Evolutionary conservation across 2,888 invertebrate genomes (phyloP), one percentile per base, ranked within the genome.

Genomic region (Didymodactylos carnosus): DNA sequence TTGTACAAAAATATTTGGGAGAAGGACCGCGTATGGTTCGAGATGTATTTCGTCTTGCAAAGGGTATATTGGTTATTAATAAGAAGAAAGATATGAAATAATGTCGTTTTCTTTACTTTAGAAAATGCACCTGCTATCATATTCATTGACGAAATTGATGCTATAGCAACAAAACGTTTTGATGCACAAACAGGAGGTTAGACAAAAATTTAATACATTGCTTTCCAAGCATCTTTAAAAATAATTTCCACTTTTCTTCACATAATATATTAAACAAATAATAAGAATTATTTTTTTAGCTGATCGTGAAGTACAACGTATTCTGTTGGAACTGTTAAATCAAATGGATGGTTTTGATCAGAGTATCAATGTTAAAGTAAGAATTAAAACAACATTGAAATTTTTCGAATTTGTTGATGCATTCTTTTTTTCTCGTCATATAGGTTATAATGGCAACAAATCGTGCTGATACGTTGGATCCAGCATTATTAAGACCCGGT

Each of bases 281-380:
- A n/a, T n/a, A 71, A 43, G 13, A 35, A 23, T 72, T 73, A 69
- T 74, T 72, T 75, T 77, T 78, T 35, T 77, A 84, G 95, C 94
- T 72, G 95, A 97, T 86, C 88, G 95, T 79, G 95, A 98, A 84
- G 97, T 98, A 0, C 98, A 98, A 83, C 88, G 98, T 85, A 99
- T 98, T 83, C 85, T 98, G 39, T 86, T 98, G 27, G 98, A 99
- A 82, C 86, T 98, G 74, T 87, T 98, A 11, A 98, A 99, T 86
- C 98, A 98, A 85, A 98, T 98, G 98, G 98, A 98, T 84, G 98
- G 98, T 72, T 98, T 98, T 83, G 98, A 99, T 85, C 97, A 98
- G 84, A 95, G 94, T 2, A 95, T 97, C n/a, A 98, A 99, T 86
- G 97, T 98, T 23, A 98, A 99, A 87, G 95, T 87, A 62, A 62